Conservation (phyloP, 2,113 vertebrate genomes). For the Coreoperca whiteheadi region DNA sequence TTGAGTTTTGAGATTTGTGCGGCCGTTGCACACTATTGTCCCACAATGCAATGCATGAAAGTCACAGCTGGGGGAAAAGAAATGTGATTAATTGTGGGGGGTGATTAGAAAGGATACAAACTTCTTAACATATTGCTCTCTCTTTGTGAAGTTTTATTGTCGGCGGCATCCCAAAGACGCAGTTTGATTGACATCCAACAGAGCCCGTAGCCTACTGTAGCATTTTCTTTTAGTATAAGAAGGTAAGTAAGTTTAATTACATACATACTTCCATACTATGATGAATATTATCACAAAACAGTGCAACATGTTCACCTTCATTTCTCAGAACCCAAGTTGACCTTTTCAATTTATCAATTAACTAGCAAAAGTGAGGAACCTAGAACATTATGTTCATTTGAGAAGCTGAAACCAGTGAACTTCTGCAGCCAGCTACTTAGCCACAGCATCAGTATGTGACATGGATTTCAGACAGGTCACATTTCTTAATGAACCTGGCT, state of each 20-base stretch:
- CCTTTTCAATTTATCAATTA: no score
- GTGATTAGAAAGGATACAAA: neutral
- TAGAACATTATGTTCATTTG: no score
- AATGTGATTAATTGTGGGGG: neutral
- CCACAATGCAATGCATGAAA: neutral
- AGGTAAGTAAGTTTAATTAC: neutral
- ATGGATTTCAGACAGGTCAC: no score
- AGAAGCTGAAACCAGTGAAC: no score
- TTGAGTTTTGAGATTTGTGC: neutral
- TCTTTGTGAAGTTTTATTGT: no score
- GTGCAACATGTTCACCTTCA: no score
- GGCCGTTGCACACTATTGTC: neutral
- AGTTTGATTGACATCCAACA: neutral
- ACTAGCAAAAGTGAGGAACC: neutral
- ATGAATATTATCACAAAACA: no score
- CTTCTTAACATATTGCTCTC: neutral
- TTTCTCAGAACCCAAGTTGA: no score
- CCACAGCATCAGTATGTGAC: no score
- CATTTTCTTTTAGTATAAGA: neutral
- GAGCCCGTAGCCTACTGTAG: neutral
- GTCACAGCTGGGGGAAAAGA: neutral
- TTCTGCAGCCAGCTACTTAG: no score
- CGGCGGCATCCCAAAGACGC: no score
- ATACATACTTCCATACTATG: neutral
- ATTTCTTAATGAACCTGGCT: no score